Conservation (phyloP, 2,888 invertebrate genomes). For the Drosophila neotestacea region DNA sequence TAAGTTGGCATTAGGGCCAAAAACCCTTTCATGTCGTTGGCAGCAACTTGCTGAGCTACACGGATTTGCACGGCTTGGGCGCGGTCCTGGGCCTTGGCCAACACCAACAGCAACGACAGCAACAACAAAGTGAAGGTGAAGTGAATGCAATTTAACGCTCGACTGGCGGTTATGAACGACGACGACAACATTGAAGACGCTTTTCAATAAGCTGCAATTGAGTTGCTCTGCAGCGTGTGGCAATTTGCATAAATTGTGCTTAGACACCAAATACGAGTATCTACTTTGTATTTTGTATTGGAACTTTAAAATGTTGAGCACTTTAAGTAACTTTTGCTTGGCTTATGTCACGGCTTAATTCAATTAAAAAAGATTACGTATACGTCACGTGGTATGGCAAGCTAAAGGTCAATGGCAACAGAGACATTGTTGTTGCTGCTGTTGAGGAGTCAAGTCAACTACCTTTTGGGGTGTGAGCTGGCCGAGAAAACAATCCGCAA, state of each 20-base stretch:
- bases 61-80: conserved; percentile 61
- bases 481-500: conserved; percentile 72
- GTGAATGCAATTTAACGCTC: conserved; percentile 81
- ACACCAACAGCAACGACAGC: too few relatives aligned
- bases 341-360: conserved; percentile 79
- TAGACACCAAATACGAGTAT: conserved; percentile 5
- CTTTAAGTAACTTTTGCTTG: conserved; percentile 17
- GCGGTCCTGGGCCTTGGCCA: conserved; percentile 39
- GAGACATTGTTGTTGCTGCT: conserved; percentile 10
- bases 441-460: conserved; percentile 58
- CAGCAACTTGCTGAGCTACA: conserved; percentile 53
- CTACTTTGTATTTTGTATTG: background rate
- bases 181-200: conserved; percentile 29
- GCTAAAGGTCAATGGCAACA: conserved; percentile 72
- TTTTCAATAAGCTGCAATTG: conserved; percentile 67
- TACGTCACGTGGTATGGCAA: conserved; percentile 59
- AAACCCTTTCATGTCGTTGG: conserved; percentile 74
- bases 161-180: conserved; percentile 61
- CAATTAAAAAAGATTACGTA: conserved; percentile 76
- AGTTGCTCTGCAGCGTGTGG: conserved; percentile 23
- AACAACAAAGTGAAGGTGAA: conserved; percentile 39
- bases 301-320: conserved; percentile 12
- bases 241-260: conserved; percentile 69
- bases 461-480: conserved; percentile 51
- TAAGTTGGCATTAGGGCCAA: conserved; percentile 62